Evolutionary conservation across 2,113 vertebrate species (phyloP).

Genomic region (Anhinga rufa): DNA sequence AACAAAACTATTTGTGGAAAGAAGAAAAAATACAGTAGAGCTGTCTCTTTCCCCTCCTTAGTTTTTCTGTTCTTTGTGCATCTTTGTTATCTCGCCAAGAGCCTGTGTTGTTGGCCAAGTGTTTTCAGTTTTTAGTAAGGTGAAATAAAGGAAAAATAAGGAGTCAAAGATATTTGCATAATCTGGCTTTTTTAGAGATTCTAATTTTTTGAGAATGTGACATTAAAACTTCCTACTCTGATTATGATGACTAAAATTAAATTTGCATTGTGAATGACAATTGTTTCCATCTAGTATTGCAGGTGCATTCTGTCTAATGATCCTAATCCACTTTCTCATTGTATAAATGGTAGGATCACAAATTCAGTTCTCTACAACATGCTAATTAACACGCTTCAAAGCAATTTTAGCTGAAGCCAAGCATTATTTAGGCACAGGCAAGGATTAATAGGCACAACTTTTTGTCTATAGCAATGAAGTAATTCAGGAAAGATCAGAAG

Average conservation of each 20-base stretch:
- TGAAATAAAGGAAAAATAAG: neutral
- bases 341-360: neutral
- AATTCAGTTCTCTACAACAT: neutral
- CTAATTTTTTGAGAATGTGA: neutral
- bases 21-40: neutral
- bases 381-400: constrained; percentile 2
- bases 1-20: neutral
- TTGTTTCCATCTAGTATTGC: neutral
- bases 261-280: neutral
- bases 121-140: neutral
- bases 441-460: neutral
- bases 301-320: neutral
- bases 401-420: neutral
- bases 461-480: constrained; percentile 9
- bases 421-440: neutral
- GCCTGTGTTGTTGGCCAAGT: neutral
- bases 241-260: neutral
- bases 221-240: neutral
- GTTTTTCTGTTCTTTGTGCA: neutral
- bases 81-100: neutral
- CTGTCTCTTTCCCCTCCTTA: neutral
- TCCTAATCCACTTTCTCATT: neutral
- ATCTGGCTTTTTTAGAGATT: neutral
- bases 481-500: constrained; percentile 18
- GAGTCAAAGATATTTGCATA: neutral